Percentiles rank a stretch among this genome's conserved stretches.
phyloP scores from a whole-genome alignment of 1,140 invertebrate species.

The Battus philenor region DNA sequence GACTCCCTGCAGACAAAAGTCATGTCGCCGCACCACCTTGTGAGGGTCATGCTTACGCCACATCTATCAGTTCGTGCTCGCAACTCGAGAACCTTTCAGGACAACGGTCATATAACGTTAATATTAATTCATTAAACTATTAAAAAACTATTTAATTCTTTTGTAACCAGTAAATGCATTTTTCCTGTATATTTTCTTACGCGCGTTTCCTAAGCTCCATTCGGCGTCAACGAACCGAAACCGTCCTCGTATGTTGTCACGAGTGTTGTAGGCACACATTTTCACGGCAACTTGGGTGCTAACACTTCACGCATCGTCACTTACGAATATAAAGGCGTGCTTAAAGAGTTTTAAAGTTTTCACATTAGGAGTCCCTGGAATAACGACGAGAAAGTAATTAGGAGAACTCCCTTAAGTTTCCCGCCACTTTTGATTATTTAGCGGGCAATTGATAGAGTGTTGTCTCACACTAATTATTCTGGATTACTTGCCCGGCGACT shows the following conservation, averaged over 20 bases:
- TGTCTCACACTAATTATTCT: conserved; percentile 1
- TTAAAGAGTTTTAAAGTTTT: conserved; percentile 54
- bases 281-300: conserved; percentile 56
- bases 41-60: no score
- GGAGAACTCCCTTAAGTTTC: conserved; percentile 24
- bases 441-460: conserved; percentile 2
- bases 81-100: no score
- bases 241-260: conserved; percentile 26
- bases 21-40: no score
- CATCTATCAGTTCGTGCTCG: no score
- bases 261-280: conserved; percentile 38
- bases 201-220: not conserved
- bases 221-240: conserved; percentile 12
- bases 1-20: no score
- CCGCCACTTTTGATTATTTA: conserved; percentile 22
- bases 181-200: no score
- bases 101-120: no score
- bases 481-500: no score
- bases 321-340: conserved; percentile 39
- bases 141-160: no score
- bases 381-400: conserved; percentile 42
- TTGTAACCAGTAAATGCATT: no score
- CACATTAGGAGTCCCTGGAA: conserved; percentile 41
- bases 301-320: conserved; percentile 52
- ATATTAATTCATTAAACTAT: no score